phyloP scores from a whole-genome alignment of 2,113 vertebrate species.

The Carassius auratus region DNA sequence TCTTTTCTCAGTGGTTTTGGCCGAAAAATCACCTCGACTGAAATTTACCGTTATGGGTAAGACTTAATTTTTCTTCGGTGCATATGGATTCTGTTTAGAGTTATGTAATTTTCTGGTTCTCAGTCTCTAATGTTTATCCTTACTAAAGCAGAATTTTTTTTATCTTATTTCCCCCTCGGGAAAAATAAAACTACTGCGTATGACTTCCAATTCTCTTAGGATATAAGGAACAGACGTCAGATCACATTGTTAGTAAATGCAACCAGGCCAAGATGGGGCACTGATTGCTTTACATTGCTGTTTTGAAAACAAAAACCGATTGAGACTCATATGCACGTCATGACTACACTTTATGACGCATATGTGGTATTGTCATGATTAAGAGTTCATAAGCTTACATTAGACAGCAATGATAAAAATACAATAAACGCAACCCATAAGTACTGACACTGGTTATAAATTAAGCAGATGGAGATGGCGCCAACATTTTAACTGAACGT shows the following conservation, averaged over 20 bases:
- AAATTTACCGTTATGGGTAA: constrained; percentile 81
- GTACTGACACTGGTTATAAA: background rate
- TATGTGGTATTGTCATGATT: background rate
- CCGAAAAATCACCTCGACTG: constrained; percentile 75
- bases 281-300: background rate
- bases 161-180: background rate
- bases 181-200: background rate
- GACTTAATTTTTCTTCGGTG: constrained; percentile 25
- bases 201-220: background rate
- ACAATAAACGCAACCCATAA: background rate
- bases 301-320: constrained; percentile 4
- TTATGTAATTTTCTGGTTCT: constrained; percentile 16
- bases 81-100: background rate
- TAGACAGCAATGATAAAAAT: background rate
- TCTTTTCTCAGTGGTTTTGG: constrained; percentile 63
- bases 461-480: too few species aligned
- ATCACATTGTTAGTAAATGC: background rate
- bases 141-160: background rate
- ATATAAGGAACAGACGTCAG: background rate
- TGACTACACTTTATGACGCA: constrained; percentile 24
- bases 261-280: background rate
- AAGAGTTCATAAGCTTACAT: background rate
- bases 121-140: background rate
- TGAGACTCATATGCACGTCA: constrained; percentile 15
- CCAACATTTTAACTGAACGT: background rate